A percentile compares a stretch with the other conserved stretches of the same genome.
These are phyloP conservation scores for Mungos mungo DNA, from an alignment of 2,113 vertebrate genomes.

Conservation along the genomic window DNA sequence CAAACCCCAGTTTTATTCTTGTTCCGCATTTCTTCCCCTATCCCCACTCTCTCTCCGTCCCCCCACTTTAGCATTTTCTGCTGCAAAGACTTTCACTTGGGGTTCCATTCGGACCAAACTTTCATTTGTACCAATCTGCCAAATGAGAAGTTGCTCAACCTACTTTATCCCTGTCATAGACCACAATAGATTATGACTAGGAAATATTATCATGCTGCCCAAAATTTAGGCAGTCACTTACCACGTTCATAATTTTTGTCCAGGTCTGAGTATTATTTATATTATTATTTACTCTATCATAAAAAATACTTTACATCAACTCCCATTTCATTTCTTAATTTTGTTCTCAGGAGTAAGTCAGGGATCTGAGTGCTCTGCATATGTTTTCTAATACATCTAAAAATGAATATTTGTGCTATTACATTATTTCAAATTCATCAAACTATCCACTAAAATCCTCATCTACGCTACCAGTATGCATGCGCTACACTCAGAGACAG, in stretches of 20 bases:
- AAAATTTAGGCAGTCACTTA: neutral
- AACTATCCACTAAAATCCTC: neutral
- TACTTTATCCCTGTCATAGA: conserved; percentile 14
- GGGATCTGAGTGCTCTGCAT: neutral
- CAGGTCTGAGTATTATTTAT: neutral
- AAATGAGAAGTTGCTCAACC: neutral
- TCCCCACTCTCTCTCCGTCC: neutral
- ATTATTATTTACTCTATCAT: conserved; percentile 12
- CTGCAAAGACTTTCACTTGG: neutral
- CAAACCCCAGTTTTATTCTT: neutral
- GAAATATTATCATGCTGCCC: neutral
- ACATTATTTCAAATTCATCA: conserved; percentile 13
- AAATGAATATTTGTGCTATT: neutral
- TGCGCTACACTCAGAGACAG: neutral
- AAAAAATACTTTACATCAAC: neutral
- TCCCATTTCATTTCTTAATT: neutral
- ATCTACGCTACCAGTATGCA: neutral
- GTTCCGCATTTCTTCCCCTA: neutral
- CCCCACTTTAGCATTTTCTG: neutral
- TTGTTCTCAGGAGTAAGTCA: neutral
- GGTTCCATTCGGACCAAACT: neutral
- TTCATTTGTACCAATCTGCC: neutral
- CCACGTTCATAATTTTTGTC: neutral
- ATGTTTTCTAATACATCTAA: neutral
- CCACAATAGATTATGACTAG: neutral